Base-by-base conservation (phyloP, 2,888 invertebrate genomes). In the Drosophila fulvimacula region DNA sequence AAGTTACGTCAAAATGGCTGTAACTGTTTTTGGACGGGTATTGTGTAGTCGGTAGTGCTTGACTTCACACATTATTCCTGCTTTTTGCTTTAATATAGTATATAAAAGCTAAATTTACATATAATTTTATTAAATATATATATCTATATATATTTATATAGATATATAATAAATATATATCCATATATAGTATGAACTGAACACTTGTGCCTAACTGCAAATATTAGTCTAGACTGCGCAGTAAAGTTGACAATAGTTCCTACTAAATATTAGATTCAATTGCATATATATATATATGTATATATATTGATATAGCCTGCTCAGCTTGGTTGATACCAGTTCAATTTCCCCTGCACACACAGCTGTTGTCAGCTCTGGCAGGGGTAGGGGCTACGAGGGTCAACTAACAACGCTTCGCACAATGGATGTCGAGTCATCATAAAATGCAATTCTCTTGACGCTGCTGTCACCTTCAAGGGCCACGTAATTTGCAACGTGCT, bases 401-500 rank as follows among this genome's bases (percentile, higher is more conserved):
- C 51, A 24, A 1, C 69, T 75, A 78, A 67, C 78, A 53, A 75
- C 51, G 48, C 65, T 74, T 66, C 24, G 32, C 27, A 75, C 78
- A 73, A 62, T 76, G 36, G 71, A 64, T 76, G 82, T 51, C 68
- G 11, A 77, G 77, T 83, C 84, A 81, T 83, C 85, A 82, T 67
- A 70, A 79, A 75, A 66, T 82, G 82, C 76, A 78, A 67, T 82
- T 76, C 75, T 76, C 78, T 76, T 69, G 69, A 39, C 72, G 68
- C 69, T 76, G 75, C 69, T 76, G 75, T 81, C 81, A 81, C 79
- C 79, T 81, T 84, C 83, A 83, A 82, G 76, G 71, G 78, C 76
- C 81, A 82, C 84, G 82, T 81, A 82, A 76, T 81, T 81, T 80
- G 81, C 82, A 81, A 81, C 68, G 77, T 80, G 81, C 79, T 79